phyloP scores from a whole-genome alignment of 2,113 vertebrate genomes.

The Trichechus manatus region DNA sequence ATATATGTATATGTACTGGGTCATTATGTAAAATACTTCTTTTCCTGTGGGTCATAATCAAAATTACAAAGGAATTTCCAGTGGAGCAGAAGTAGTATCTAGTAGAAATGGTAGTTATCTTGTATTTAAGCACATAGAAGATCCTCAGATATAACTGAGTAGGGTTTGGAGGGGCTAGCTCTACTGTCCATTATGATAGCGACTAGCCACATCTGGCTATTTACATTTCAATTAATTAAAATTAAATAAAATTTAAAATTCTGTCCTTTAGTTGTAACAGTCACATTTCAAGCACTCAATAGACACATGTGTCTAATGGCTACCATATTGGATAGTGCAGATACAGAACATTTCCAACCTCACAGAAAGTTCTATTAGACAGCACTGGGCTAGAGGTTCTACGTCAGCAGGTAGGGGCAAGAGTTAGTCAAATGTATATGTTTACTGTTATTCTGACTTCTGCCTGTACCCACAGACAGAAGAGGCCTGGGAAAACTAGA shows the following conservation, averaged over 20 bases:
- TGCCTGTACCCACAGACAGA: background rate
- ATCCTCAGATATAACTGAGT: slow-evolving; percentile 6
- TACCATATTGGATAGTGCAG: too few relatives aligned
- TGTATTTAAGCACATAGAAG: slow-evolving; percentile 3
- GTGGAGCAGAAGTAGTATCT: too few relatives aligned
- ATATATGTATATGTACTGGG: too few relatives aligned
- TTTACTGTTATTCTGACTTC: background rate
- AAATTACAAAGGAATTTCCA: too few relatives aligned
- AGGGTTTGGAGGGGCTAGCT: background rate
- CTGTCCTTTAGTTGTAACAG: too few relatives aligned
- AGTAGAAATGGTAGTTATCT: too few relatives aligned
- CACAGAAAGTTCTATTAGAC: too few relatives aligned
- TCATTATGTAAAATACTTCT: too few relatives aligned
- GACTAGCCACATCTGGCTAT: background rate
- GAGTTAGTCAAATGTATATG: background rate
- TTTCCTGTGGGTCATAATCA: too few relatives aligned
- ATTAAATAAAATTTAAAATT: too few relatives aligned
- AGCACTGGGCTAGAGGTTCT: background rate
- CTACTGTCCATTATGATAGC: background rate
- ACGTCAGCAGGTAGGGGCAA: background rate
- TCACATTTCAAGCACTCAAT: background rate
- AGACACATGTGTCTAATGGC: background rate
- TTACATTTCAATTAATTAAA: background rate
- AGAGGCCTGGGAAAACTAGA: background rate
- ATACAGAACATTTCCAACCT: background rate